A percentile compares a stretch with the other conserved stretches of the same genome.
Evolutionary conservation across 2,888 invertebrate species (phyloP).

Genomic region (Parochlus steinenii): DNA sequence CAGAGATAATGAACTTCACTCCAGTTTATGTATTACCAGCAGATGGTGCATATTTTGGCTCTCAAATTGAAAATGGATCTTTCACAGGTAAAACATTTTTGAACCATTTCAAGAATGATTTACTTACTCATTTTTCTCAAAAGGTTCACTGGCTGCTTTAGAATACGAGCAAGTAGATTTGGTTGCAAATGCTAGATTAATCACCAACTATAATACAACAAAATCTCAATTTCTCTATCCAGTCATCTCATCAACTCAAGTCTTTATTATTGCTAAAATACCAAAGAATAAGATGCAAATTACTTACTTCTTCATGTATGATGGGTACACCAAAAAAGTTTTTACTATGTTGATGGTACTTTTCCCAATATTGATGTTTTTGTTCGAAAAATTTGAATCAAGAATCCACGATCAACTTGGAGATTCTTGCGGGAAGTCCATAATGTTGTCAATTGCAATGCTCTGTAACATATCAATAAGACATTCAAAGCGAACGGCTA

Average conservation of each 20-base stretch:
- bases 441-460: not conserved
- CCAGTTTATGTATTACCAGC: not conserved
- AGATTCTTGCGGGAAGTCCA: not conserved
- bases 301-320: not conserved
- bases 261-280: not conserved
- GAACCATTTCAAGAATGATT: no score
- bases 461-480: not conserved
- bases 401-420: no score
- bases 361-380: not conserved
- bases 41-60: not conserved
- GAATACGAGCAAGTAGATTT: constrained; percentile 1
- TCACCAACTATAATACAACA: not conserved
- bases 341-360: not conserved
- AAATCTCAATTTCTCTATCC: not conserved
- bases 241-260: not conserved
- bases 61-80: not conserved
- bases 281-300: no score
- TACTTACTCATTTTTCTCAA: no score
- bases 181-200: not conserved
- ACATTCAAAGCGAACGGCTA: not conserved
- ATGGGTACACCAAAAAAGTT: not conserved
- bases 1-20: constrained; percentile 8
- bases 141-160: not conserved
- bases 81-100: not conserved
- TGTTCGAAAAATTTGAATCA: not conserved